Evolutionary conservation across 2,797 vertebrate genomes (phyloP), one percentile per base, ranked within the genome.

Genomic region (Sebastes steindachneri): DNA sequence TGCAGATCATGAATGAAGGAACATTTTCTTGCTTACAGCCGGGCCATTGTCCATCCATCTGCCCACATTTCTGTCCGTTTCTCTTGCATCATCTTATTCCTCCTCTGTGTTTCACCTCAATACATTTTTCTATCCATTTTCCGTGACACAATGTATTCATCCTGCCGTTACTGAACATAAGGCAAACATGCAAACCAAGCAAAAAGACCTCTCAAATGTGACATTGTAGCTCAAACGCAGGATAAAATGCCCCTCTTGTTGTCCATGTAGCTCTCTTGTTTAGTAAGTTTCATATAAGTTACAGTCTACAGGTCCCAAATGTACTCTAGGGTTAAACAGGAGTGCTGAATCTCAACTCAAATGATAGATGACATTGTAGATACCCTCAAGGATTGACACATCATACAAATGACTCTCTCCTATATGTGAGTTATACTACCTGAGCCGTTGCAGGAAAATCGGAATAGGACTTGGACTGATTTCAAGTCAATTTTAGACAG

Each of bases 401-500:
- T 59, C 31, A 78, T 23, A 15, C 21, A 23, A 21, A 77, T 76
- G 10, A 80, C 63, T 67, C 55, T n/a, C 23, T 64, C 28, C 35
- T 35, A 31, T 60, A 53, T 60, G 23, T 53, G 57, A 74, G 35
- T 69, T 58, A 71, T 35, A 68, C 33, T 10, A 21, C 23, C 62
- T 35, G 8, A 80, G 51, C 35, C 7, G 5, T 63, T 37, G 65
- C 63, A 58, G 45, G n/a, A 29, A 59, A 31, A 75, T 23, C 29
- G 7, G 11, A 70, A 59, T 62, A 79, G 51, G 57, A 75, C 62
- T 69, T 79, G 71, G 84, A 67, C 66, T 48, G 67, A 59, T 25
- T 70, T 75, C 70, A 79, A 78, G 33, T 60, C 65, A 28, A 75
- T 82, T 82, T 75, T 9, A 58, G 15, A 71, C 19, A 14, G 35